Evolutionary conservation across 2,113 vertebrate genomes (phyloP), one percentile per base, ranked within the genome.

Genomic region (Nannobrachium achirus): DNA sequence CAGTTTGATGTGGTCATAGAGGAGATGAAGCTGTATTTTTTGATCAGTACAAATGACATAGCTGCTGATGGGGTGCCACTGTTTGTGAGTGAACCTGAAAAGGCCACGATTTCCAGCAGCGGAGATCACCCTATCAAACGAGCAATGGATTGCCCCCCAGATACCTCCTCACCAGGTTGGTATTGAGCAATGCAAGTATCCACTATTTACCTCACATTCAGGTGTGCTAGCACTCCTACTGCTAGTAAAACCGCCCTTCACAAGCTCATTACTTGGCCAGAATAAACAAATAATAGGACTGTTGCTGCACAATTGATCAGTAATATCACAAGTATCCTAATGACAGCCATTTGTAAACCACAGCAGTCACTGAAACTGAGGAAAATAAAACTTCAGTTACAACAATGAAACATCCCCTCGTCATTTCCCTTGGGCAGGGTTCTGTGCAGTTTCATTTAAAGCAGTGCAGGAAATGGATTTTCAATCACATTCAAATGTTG

Each of bases 1-100:
- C 80, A 92, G 69, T 96, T 95, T 62, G 88, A 94, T 90, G 77
- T 89, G 71, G 95, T 97, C 19, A 65, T 97, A 62, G 87, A 93
- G 83, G 95, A 96, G 79, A 89, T 96, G 74, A 75, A 0, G 18
- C 79, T 93, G 77, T 96, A 93, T 89, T 93, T 95, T 74, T 86
- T 93, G 67, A 94, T 95, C 83, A 93, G 91, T 39, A 42, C 10
- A 20, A 63, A 2, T 19, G 80, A 85, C 8, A 65, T 73, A 15
- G 40, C 45, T 15, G 13, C 57, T 53, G 48, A 68, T 0, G 16
- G 16, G 48, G 33, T 10, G 1, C 38, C 68, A 0, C 58, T 63
- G 11, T 63, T 73, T 16, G 3, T 3, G 8, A 25, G 46, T 8
- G 56, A 66, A 33, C 49, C 50, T 0, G 10, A 49, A 11, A 63